Evolutionary conservation across 2,797 vertebrate species (phyloP).

Genomic region (Anguilla megastoma): DNA sequence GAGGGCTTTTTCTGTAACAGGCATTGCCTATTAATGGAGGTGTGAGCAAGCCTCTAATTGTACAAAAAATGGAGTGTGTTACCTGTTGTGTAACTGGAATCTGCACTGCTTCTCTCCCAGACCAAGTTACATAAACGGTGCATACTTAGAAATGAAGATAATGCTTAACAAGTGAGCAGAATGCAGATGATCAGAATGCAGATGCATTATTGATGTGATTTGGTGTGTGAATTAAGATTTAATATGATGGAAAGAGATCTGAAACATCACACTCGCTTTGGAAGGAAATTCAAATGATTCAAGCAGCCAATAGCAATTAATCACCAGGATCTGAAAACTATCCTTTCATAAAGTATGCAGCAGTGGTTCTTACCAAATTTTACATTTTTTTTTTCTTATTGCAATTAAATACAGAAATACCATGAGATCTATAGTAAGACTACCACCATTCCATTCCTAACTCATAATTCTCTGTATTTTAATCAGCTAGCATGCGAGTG

Average conservation of each 20-base stretch:
- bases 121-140: not conserved
- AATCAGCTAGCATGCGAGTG: not conserved
- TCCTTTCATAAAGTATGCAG: not conserved
- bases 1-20: not conserved
- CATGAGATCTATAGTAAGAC: not conserved
- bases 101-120: not conserved
- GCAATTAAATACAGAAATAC: not conserved
- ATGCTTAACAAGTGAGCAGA: not conserved
- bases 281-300: constrained; percentile 26
- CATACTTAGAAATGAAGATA: not conserved
- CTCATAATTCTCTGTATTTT: not conserved
- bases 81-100: not conserved
- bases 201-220: constrained; percentile 14
- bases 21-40: not conserved
- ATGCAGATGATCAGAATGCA: not conserved
- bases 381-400: not conserved
- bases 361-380: not conserved
- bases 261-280: constrained; percentile 30
- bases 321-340: not conserved
- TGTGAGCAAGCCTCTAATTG: not conserved
- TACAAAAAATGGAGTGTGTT: not conserved
- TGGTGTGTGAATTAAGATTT: constrained; percentile 28
- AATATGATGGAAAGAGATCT: constrained; percentile 24
- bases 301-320: constrained; percentile 25
- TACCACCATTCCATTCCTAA: not conserved